These are phyloP conservation scores for Spermophilus dauricus DNA, from an alignment of 2,113 vertebrate species.

Conservation along the genomic window DNA sequence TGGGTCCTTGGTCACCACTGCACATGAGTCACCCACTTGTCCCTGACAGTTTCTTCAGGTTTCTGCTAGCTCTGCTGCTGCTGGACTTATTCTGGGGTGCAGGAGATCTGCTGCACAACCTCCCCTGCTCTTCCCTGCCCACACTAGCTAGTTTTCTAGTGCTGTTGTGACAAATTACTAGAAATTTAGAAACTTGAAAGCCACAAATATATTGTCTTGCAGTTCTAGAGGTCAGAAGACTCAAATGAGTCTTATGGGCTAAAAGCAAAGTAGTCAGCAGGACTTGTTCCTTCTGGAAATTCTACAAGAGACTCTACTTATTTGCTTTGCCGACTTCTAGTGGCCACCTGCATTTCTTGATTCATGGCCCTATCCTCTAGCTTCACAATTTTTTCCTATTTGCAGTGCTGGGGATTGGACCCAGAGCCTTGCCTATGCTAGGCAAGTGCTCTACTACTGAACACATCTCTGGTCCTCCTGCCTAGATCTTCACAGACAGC, in stretches of 20 bases:
- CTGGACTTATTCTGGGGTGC: not conserved
- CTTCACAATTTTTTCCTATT: no score
- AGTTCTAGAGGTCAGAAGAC: not conserved
- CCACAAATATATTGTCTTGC: not conserved
- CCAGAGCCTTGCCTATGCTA: no score
- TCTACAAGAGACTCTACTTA: rapidly evolving
- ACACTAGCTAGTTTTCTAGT: not conserved
- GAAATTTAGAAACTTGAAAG: not conserved
- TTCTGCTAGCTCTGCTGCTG: not conserved
- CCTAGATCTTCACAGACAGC: not conserved
- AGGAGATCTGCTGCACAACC: not conserved
- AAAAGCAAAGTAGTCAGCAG: not conserved
- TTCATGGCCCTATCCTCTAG: rapidly evolving
- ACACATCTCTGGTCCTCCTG: no score
- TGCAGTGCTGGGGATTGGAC: no score
- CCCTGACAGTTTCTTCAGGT: not conserved
- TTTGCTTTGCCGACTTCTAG: not conserved
- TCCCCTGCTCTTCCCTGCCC: not conserved
- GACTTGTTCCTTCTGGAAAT: not conserved
- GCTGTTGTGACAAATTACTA: not conserved
- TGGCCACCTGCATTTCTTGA: rapidly evolving
- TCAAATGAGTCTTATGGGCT: not conserved
- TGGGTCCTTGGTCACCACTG: not conserved
- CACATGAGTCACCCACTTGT: not conserved
- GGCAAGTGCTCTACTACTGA: no score